Evolutionary conservation across 2,797 vertebrate genomes (phyloP).

Genomic region (Tokudaia tokunoshimensis): DNA sequence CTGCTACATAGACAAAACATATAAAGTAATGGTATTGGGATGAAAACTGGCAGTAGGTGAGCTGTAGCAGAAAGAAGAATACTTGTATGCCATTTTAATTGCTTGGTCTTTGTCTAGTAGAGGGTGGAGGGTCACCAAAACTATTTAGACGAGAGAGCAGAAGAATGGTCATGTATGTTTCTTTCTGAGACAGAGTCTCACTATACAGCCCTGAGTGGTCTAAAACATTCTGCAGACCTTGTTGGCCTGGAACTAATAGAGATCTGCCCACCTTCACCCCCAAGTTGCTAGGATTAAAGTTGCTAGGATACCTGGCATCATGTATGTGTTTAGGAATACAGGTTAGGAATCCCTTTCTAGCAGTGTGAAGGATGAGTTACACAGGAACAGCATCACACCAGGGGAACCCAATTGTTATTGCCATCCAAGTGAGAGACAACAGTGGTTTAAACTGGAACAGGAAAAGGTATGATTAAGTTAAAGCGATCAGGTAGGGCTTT

Average conservation of each 20-base stretch:
- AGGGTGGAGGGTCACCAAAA: neutral
- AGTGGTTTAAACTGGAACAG: neutral
- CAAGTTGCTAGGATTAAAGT: neutral
- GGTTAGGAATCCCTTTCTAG: neutral
- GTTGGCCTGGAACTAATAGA: neutral
- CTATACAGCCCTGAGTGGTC: neutral
- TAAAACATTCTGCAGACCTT: neutral
- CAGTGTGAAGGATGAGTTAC: neutral
- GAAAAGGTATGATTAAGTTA: neutral
- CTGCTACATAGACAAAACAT: neutral
- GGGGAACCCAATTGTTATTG: neutral
- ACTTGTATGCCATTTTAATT: slow-evolving; percentile 18
- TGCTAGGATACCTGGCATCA: neutral
- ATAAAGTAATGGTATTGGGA: neutral
- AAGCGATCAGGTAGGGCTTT: slow-evolving; percentile 23
- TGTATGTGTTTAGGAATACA: neutral
- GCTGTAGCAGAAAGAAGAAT: neutral
- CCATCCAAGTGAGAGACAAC: neutral
- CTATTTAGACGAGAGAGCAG: neutral
- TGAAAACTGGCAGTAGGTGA: slow-evolving; percentile 19
- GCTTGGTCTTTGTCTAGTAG: slow-evolving; percentile 28
- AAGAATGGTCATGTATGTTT: neutral
- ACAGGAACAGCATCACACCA: neutral
- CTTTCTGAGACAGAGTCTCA: neutral
- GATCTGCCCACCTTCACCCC: neutral